Evolutionary conservation across 2,797 vertebrate genomes (phyloP).

Genomic region (Eulemur mongoz): DNA sequence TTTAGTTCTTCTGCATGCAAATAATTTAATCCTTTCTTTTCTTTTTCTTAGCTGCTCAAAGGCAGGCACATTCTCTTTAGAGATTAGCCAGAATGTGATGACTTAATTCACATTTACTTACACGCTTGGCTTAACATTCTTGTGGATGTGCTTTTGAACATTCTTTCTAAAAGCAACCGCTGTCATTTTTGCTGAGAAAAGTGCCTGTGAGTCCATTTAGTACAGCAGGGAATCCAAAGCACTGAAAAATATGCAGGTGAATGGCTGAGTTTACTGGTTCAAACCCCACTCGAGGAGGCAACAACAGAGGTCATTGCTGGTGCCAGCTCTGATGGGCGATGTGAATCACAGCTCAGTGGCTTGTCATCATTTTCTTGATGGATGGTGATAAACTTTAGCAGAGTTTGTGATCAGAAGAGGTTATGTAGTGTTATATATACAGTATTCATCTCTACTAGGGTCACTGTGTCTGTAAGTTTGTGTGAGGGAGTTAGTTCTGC

Average conservation of each 20-base stretch:
- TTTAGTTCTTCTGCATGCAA: constrained; percentile 68
- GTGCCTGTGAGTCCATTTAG: constrained; percentile 37
- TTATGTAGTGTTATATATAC: not conserved
- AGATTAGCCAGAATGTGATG: constrained; percentile 77
- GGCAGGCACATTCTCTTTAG: constrained; percentile 66
- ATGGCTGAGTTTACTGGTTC: constrained; percentile 40
- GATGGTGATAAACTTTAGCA: constrained; percentile 34
- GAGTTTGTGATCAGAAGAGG: not conserved
- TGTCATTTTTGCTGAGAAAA: constrained; percentile 61
- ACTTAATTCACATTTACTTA: constrained; percentile 79
- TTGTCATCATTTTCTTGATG: constrained; percentile 22
- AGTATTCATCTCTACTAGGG: not conserved
- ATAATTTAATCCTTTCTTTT: constrained; percentile 77
- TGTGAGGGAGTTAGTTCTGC: not conserved
- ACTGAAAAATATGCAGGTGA: constrained; percentile 8
- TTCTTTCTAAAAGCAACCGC: constrained; percentile 60
- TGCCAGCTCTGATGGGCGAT: not conserved
- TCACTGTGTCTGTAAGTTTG: not conserved
- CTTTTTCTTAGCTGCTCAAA: constrained; percentile 70
- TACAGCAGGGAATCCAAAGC: not conserved
- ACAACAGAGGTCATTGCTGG: not conserved
- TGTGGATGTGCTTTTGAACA: constrained; percentile 59
- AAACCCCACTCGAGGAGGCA: constrained; percentile 41
- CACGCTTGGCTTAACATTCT: constrained; percentile 64
- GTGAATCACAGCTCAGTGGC: constrained; percentile 48